Conservation (phyloP, 2,888 invertebrate species). For the Hypomecis atomaria region DNA sequence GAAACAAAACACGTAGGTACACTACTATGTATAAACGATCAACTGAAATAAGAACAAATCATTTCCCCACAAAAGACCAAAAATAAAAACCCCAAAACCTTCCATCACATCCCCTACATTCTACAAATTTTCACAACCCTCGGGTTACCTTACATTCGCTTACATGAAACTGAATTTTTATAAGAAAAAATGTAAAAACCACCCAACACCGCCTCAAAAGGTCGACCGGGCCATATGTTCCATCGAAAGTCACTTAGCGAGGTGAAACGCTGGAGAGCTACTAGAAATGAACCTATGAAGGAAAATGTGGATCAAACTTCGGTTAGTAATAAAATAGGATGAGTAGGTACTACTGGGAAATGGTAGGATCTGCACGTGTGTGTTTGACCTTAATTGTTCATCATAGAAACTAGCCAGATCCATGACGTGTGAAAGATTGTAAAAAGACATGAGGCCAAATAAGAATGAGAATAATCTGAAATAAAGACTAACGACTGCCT, state of each 20-base stretch:
- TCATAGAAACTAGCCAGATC: no score
- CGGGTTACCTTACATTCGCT: constrained; percentile 43
- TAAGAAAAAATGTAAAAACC: constrained; percentile 76
- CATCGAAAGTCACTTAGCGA: constrained; percentile 77
- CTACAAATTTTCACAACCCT: constrained; percentile 49
- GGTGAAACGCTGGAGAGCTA: constrained; percentile 54
- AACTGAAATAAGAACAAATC: background rate
- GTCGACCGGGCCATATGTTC: constrained; percentile 72
- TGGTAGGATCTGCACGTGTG: background rate
- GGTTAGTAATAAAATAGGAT: constrained; percentile 14
- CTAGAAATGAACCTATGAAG: constrained; percentile 39
- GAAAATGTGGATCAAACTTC: constrained; percentile 6
- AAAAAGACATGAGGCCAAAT: no score
- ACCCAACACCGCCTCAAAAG: constrained; percentile 62
- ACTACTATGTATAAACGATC: background rate
- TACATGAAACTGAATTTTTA: constrained; percentile 57
- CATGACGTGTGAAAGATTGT: no score
- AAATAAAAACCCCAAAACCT: constrained; percentile 18
- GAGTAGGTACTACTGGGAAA: background rate
- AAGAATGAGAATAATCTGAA: no score
- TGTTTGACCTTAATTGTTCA: no score
- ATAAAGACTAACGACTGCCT: no score
- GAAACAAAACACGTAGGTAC: no score
- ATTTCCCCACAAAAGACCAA: background rate
- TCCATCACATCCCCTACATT: constrained; percentile 45